These are phyloP conservation scores for Magallana ariakensis DNA, from an alignment of 1,140 invertebrate species.

Conservation along the genomic window DNA sequence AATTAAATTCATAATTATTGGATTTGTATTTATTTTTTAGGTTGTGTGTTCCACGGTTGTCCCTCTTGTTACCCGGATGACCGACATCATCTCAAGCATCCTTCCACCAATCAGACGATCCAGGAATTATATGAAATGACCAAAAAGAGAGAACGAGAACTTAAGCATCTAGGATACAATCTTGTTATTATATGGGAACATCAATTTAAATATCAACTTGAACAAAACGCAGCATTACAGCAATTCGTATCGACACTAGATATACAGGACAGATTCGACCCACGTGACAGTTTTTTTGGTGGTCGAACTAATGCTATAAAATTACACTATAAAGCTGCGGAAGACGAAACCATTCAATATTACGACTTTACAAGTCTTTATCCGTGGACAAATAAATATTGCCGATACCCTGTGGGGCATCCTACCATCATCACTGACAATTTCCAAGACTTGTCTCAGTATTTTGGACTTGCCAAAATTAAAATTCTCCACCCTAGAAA, in stretches of 20 bases:
- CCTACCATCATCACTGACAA: conserved; percentile 43
- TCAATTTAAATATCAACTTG: conserved; percentile 37
- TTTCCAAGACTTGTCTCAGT: conserved; percentile 24
- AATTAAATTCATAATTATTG: neutral
- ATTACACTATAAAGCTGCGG: conserved; percentile 15
- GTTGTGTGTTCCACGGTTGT: conserved; percentile 53
- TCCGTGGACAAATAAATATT: conserved; percentile 46
- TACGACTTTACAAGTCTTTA: conserved; percentile 52
- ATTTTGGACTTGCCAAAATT: conserved; percentile 48
- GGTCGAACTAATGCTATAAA: conserved; percentile 50
- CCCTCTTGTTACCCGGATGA: conserved; percentile 41
- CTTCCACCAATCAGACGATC: conserved; percentile 42
- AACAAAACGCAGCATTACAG: neutral
- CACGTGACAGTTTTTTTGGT: conserved; percentile 52
- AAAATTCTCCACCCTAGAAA: conserved; percentile 31
- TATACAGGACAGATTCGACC: conserved; percentile 36
- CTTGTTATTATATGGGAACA: conserved; percentile 41
- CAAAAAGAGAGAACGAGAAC: conserved; percentile 19
- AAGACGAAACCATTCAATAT: conserved; percentile 46
- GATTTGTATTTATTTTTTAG: conserved; percentile 9
- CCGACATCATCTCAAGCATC: conserved; percentile 22
- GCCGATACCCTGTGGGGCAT: conserved; percentile 45
- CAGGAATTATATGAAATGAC: conserved; percentile 47
- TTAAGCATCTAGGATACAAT: conserved; percentile 7
- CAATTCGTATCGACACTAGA: conserved; percentile 32